phyloP scores from a whole-genome alignment of 2,113 vertebrate genomes.

The Muscicapa adusta region DNA sequence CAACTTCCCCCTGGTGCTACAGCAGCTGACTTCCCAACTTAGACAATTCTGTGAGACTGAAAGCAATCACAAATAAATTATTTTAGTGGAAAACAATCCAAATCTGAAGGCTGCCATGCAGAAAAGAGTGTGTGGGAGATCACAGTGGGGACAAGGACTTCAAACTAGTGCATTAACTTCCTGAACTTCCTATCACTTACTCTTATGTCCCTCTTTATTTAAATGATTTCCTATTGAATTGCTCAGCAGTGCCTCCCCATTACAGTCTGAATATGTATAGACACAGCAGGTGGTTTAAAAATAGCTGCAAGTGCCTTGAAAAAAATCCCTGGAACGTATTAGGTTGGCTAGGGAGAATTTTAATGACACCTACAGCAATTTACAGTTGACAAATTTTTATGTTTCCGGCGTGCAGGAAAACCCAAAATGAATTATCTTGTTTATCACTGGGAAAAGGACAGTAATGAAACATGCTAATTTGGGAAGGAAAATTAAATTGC shows the following conservation, averaged over 20 bases:
- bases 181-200: conserved; percentile 28
- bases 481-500: conserved; percentile 69
- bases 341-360: conserved; percentile 69
- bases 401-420: conserved; percentile 57
- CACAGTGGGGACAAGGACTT: background rate
- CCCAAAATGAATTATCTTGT: conserved; percentile 73
- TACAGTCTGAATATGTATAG: conserved; percentile 73
- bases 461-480: conserved; percentile 66
- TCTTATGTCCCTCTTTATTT: conserved; percentile 20
- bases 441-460: conserved; percentile 63
- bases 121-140: background rate
- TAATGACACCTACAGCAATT: conserved; percentile 73
- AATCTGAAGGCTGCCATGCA: background rate
- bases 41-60: background rate
- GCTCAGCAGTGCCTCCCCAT: conserved; percentile 67
- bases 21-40: accelerated
- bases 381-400: conserved; percentile 70
- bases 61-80: background rate
- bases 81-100: background rate
- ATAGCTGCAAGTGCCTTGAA: conserved; percentile 49
- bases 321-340: conserved; percentile 39
- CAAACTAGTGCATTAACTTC: conserved; percentile 14
- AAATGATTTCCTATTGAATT: conserved; percentile 62
- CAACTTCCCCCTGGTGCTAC: background rate
- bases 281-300: conserved; percentile 73